Percentiles rank a stretch among this genome's conserved stretches.
phyloP scores from a whole-genome alignment of 2,888 invertebrate genomes.

The Tethea ocularis region DNA sequence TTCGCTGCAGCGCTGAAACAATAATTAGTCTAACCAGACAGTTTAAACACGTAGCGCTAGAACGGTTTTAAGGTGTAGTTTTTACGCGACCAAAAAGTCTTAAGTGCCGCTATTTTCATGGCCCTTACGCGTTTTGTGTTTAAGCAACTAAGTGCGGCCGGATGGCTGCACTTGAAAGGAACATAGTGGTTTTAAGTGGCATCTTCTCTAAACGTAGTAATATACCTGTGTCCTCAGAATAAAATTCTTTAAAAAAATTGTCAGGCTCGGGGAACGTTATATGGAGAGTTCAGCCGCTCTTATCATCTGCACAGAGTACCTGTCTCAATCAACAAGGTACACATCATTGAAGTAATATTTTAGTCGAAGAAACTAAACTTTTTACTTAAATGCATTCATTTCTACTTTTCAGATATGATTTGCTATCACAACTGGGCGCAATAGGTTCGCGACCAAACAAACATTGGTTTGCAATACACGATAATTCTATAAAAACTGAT shows the following conservation, averaged over 20 bases:
- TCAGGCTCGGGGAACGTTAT: constrained; percentile 63
- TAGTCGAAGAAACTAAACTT: background rate
- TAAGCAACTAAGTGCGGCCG: no score
- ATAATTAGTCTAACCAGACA: no score
- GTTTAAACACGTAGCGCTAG: no score
- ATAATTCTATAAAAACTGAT: constrained; percentile 91
- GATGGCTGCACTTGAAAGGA: no score
- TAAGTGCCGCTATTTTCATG: no score
- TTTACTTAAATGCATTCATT: constrained; percentile 2
- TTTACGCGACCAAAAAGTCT: no score
- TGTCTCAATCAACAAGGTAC: constrained; percentile 71
- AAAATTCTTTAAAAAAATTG: constrained; percentile 6
- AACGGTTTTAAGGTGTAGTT: no score
- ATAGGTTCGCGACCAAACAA: constrained; percentile 94
- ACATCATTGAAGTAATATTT: background rate
- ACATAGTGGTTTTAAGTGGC: background rate
- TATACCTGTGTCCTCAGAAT: background rate
- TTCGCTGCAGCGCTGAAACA: no score
- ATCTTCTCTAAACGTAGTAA: no score
- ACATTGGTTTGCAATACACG: constrained; percentile 95
- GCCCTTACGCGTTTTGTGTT: no score
- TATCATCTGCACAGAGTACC: constrained; percentile 74
- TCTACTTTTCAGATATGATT: constrained; percentile 85
- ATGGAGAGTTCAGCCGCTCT: constrained; percentile 77
- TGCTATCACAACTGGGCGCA: constrained; percentile 90